phyloP scores from a whole-genome alignment of 2,888 invertebrate species.

The Cecidostiba fungosa region DNA sequence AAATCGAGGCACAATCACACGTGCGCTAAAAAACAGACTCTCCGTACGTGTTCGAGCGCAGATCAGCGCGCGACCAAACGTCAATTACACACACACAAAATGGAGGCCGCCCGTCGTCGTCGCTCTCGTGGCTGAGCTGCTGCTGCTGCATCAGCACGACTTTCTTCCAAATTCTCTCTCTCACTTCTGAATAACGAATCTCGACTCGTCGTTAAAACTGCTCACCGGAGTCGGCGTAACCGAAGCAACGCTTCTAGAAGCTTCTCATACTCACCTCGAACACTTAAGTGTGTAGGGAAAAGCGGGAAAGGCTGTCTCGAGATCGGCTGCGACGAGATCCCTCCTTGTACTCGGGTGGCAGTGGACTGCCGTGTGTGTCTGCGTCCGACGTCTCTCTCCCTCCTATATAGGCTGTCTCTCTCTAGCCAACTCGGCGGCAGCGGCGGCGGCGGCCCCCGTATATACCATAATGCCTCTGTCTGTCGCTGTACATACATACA shows the following conservation, averaged over 20 bases:
- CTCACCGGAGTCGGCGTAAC: background rate
- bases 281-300: conserved; percentile 6
- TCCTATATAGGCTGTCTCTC: conserved; percentile 20
- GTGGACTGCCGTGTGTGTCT: conserved; percentile 71
- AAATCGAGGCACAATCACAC: background rate
- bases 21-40: background rate
- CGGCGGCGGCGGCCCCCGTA: conserved; percentile 7
- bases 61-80: conserved; percentile 60
- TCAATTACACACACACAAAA: conserved; percentile 69
- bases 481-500: conserved; percentile 51
- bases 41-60: background rate
- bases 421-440: background rate
- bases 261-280: conserved; percentile 64
- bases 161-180: background rate
- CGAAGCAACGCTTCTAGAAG: background rate
- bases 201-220: too few species aligned
- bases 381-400: conserved; percentile 8
- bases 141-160: background rate
- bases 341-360: conserved; percentile 77
- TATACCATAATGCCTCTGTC: background rate
- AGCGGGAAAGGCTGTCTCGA: conserved; percentile 64
- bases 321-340: conserved; percentile 68
- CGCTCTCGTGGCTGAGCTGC: conserved; percentile 5
- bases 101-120: conserved; percentile 63
- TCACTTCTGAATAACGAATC: background rate